Evolutionary conservation across 2,888 invertebrate genomes (phyloP), one percentile per base, ranked within the genome.

Genomic region (Watsonalla cultraria): DNA sequence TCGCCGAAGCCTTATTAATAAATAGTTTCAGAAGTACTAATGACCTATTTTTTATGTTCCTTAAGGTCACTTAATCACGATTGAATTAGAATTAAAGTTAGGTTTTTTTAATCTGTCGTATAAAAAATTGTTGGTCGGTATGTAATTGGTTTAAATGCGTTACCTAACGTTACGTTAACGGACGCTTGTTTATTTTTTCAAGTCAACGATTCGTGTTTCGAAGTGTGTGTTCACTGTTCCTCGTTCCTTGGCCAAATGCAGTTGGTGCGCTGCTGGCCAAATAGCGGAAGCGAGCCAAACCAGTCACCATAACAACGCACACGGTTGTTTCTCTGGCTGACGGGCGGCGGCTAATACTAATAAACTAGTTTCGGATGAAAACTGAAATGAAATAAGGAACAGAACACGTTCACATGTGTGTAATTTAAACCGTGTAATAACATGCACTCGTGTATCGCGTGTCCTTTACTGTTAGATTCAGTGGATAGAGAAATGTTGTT

Each of bases 241-340:
- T 72, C 69, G 70, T 70, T 74, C 64, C 64, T 60, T 62, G 62
- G 56, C 63, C 64, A 61, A 71, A 68, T 67, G 63, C 63, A 60
- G 64, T 56, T 60, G 63, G 57, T 65, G 60, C 61, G 64, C 54
- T 54, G 63, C 65, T 66, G 64, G 68, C 60, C 64, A 61, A 75
- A 78, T 70, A 79, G 80, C 88, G 88, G 88, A 88, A 88, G 80
- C 81, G 76, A 78, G 70, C 68, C 72, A 68, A 86, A 83, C 77
- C 24, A 24, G 24, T 24, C 24, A 24, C 24, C 86, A 87, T 86
- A 87, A 87, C 86, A 86, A 79, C 74, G 68, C 77, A 67, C 80
- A 74, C 82, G 78, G 76, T 72, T 80, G 84, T 80, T 79, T 79
- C 76, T 76, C 72, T 77, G 78, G 80, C 82, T 77, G 81, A 80